Evolutionary conservation across 2,888 invertebrate genomes (phyloP), one percentile per base, ranked within the genome.

Genomic region (Brenthis daphne): DNA sequence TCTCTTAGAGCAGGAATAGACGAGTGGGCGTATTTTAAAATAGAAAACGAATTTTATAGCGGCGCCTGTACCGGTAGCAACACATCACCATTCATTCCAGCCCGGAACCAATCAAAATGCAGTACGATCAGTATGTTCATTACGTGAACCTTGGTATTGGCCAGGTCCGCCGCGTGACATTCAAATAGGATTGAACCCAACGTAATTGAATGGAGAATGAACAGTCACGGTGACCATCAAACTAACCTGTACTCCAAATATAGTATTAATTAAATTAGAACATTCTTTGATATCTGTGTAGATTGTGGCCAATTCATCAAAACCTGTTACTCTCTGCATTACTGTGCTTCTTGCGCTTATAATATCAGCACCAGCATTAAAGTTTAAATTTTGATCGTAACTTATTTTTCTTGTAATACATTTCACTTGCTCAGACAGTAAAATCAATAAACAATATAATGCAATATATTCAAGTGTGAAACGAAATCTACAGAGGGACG

Each of bases 221-320:
- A n/a, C n/a, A n/a, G n/a, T 37, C 11, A 11, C 11, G 37, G 37
- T 43, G 2, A 43, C 37, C 37, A 43, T 43, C 1, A 43, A 13
- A 53, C 47, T 24, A 29, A 66, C 65, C 50, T 68, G 65, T 13
- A 68, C n/a, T 43, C 67, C 70, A 16, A 67, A 70, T 47, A 70
- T 47, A 12, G 48, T 56, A 43, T 70, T 70, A 12, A 70, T 20
- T 50, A 60, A 50, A 47, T 60, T 51, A 3, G 64, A 60, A 6
- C 64, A 70, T 51, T 64, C 16, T 33, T 64, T 67, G 16, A 70
- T 60, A 58, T 64, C 51, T 12, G 6, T 56, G 43, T 70, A 70
- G 58, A 64, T 24, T 33, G n/a, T 6, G 37, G 54, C 51, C 53
- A 14, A 68, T 29, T 68, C 47, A 24, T 67, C 56, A 29, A 67